Evolutionary conservation across 1,140 invertebrate genomes (phyloP), one percentile per base, ranked within the genome.

Genomic region (Caenorhabditis latens): DNA sequence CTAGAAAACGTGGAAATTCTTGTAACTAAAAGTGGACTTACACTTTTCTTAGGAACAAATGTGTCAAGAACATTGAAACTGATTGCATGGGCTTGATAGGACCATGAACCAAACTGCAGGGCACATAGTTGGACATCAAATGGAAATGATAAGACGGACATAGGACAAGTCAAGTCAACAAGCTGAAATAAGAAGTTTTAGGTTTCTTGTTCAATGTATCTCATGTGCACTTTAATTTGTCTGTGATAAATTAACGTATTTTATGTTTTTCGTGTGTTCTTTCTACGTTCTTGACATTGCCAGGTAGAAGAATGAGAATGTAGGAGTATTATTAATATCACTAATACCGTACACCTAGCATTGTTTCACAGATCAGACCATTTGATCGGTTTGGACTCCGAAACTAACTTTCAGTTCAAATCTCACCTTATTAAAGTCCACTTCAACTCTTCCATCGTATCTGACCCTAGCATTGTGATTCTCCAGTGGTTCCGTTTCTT

Each of bases 91-190:
- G 84, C 65, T 67, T 84, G 83, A 48, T 88, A 88, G 40, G 85
- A 87, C 87, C 87, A 88, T 1, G 83, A 84, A 4, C 87, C 84
- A 42, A 88, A 88, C 42, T 88, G 83, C 6, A 88, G 43, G 13
- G 87, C 63, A 82, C 87, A 88, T 24, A 83, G 11, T 40, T 88
- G 87, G 13, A 87, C 87, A 58, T 88, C 87, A 21, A 88, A 88
- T 32, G 87, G 87, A n/a, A 88, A 88, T 7, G 40, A 71, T 1
- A 88, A 40, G 7, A 88, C 65, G 1, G 63, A 79, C 83, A 85
- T 85, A 1, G 83, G 67, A 32, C 84, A 88, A 3, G 63, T 84
- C 9, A 88, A 63, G 65, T 88, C 83, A 3, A 88, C 65, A 8
- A 87, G 58, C 86, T 87, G 63, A 48, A 87, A 53, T 11, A 0